Percentiles rank a stretch among this genome's conserved stretches.
These are phyloP conservation scores for Hypena proboscidalis DNA, from an alignment of 2,888 invertebrate species.

Conservation along the genomic window DNA sequence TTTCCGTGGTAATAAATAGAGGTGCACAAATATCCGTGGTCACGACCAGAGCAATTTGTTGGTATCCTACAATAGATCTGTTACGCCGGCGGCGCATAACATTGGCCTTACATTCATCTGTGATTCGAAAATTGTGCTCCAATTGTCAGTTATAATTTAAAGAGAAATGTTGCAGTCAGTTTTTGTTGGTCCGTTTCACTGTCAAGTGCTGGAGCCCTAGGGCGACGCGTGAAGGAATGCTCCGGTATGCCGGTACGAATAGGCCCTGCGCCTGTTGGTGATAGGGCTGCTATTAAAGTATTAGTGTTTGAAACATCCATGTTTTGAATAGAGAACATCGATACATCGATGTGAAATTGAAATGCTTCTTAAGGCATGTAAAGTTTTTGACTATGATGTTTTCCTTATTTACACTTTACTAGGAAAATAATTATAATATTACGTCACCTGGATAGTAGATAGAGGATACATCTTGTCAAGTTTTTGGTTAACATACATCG, in stretches of 20 bases:
- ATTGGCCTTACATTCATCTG: conserved; percentile 37
- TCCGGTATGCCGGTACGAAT: conserved; percentile 28
- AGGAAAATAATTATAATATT: too few species aligned
- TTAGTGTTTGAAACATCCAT: too few species aligned
- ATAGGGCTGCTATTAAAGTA: too few species aligned
- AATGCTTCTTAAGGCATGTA: too few species aligned
- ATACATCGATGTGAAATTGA: too few species aligned
- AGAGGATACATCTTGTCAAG: too few species aligned
- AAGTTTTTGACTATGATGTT: too few species aligned
- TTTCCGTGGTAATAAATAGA: not conserved
- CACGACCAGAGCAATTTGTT: conserved; percentile 8
- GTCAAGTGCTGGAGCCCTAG: conserved; percentile 49
- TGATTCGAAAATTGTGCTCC: conserved; percentile 42
- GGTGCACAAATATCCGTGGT: conserved; percentile 7
- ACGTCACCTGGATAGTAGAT: too few species aligned
- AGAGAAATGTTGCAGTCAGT: conserved; percentile 19
- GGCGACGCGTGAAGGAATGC: conserved; percentile 65
- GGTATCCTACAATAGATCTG: conserved; percentile 19
- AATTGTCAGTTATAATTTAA: conserved; percentile 41
- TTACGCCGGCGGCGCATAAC: conserved; percentile 18
- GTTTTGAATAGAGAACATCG: too few species aligned
- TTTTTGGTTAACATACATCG: too few species aligned
- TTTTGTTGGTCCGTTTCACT: conserved; percentile 58
- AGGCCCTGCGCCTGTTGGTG: too few species aligned
- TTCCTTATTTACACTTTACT: too few species aligned